These are phyloP conservation scores for Callimorpha dominula DNA, from an alignment of 2,888 invertebrate species.

Conservation along the genomic window DNA sequence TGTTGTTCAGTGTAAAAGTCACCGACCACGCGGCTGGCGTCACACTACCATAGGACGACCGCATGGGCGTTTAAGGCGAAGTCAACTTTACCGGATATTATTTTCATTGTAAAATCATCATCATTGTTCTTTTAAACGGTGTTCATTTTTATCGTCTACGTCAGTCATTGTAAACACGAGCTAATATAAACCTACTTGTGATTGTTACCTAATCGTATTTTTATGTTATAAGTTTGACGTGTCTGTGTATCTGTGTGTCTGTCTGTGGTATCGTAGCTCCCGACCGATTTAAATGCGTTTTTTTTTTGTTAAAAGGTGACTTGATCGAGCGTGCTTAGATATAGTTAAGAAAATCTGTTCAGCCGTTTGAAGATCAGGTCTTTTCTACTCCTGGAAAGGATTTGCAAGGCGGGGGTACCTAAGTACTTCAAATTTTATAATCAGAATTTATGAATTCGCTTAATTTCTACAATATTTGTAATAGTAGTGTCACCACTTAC, in stretches of 20 bases:
- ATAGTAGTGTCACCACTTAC: background rate
- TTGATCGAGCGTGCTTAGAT: background rate
- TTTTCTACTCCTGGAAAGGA: too few species aligned
- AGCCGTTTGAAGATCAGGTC: too few species aligned
- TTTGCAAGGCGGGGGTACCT: too few species aligned
- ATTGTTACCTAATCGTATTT: background rate
- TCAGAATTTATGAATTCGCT: background rate
- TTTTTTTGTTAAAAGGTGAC: too few species aligned
- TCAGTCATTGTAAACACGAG: background rate
- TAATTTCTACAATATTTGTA: background rate
- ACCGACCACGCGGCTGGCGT: conserved; percentile 70
- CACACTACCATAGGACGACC: conserved; percentile 64
- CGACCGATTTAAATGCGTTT: too few species aligned
- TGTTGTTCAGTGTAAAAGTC: conserved; percentile 60
- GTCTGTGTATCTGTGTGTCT: too few species aligned
- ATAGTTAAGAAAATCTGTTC: too few species aligned
- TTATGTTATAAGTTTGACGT: too few species aligned
- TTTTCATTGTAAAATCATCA: conserved; percentile 3
- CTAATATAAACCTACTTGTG: background rate
- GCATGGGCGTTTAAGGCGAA: conserved; percentile 77
- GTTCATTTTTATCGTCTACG: background rate
- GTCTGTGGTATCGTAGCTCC: too few species aligned
- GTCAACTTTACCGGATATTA: conserved; percentile 28
- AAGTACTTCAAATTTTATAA: too few species aligned
- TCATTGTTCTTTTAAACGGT: background rate